Percentiles rank a stretch among this genome's conserved stretches.
phyloP scores from a whole-genome alignment of 2,113 vertebrate genomes.

The Crotophaga sulcirostris region DNA sequence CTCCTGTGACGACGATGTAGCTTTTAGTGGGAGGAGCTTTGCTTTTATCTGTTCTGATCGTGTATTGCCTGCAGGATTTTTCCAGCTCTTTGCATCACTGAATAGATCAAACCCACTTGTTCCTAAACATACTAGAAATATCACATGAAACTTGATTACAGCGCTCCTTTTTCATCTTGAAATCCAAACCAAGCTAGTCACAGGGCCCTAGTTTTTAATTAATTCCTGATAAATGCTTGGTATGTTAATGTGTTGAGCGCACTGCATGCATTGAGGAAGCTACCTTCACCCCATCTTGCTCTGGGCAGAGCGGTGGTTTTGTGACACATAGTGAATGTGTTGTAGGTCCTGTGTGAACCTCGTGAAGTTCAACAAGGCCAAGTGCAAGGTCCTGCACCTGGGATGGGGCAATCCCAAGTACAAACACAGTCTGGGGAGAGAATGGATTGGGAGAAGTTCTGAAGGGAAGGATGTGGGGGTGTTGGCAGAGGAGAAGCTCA shows the following conservation, averaged over 20 bases:
- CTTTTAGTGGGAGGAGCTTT: neutral
- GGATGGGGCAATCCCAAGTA: too few relatives aligned
- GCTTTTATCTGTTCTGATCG: neutral
- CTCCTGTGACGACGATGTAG: rapidly evolving
- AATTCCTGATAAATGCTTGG: neutral
- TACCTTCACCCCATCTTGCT: neutral
- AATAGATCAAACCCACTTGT: neutral
- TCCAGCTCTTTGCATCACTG: neutral
- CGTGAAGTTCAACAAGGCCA: too few relatives aligned
- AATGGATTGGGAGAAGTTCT: too few relatives aligned
- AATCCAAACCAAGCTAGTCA: neutral
- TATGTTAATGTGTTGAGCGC: rapidly evolving
- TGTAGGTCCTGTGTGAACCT: neutral
- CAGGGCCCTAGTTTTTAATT: neutral
- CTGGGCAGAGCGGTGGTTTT: neutral
- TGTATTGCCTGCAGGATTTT: conserved; percentile 16
- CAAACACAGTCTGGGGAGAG: too few relatives aligned
- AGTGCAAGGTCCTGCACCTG: too few relatives aligned
- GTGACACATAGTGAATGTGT: rapidly evolving
- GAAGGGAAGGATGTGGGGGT: too few relatives aligned
- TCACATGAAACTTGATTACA: neutral
- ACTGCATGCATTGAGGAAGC: rapidly evolving
- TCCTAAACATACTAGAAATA: neutral
- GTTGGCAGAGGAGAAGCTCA: too few relatives aligned
- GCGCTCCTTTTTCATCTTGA: neutral